Base-by-base conservation (phyloP, 2,888 invertebrate species). In the Anoplius nigerrimus region DNA sequence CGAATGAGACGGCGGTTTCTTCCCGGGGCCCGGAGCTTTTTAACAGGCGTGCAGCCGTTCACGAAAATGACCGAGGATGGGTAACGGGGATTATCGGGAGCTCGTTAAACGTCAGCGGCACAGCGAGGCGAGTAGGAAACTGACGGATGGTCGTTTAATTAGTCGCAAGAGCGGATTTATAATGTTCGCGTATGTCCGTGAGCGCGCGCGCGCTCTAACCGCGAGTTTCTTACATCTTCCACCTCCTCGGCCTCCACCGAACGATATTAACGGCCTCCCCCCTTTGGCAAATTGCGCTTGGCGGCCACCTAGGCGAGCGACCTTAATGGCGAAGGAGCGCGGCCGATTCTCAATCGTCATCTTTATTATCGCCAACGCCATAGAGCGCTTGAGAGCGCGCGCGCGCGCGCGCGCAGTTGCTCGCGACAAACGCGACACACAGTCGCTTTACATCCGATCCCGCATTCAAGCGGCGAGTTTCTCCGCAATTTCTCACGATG, bases 1-100 rank as follows among this genome's bases (percentile, higher is more conserved):
- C 69, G 78, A 79, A 80, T 80, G 78, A 75, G 80, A 73, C 69
- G 72, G 80, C 80, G 69, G 62, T 79, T 79, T 79, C 72, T 81
- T 71, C 69, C 27, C 56, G 21, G 68, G 54, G 68, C 53, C n/a
- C 64, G 59, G 55, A 62, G 66, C 56, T 69, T 34, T 34, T 63
- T 66, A 81, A 74, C 76, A 74, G 66, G 67, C 74, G 76, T 79
- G 79, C 71, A 75, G 76, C 72, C 69, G 70, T 75, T 76, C 70
- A 59, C 69, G 77, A 74, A 75, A 80, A 79, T 61, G 77, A 69
- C 65, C 57, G 63, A 46, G 62, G 66, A 69, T 54, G 63, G 48
- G 57, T 67, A 64, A 18, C 61, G 55, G 59, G 54, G 64, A 66
- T 79, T 64, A 66, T 62, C 52, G 61, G 45, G 34, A 51, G 43